Evolutionary conservation across 2,888 invertebrate species (phyloP).

Genomic region (Spodoptera picta): DNA sequence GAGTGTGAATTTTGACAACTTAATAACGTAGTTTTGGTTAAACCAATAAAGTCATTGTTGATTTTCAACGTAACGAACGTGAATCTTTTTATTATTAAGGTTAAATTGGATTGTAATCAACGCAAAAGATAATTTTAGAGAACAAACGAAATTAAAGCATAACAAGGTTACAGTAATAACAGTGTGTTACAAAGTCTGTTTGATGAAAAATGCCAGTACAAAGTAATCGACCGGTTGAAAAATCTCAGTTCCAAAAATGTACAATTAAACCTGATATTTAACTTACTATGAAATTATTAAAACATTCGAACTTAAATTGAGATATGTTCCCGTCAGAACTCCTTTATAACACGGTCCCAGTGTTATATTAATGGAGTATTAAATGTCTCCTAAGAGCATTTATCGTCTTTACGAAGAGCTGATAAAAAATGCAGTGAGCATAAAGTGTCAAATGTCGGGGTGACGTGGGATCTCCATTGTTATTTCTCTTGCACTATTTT

Average conservation of each 20-base stretch:
- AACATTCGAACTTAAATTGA: conserved; percentile 47
- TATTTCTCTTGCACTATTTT: conserved; percentile 10
- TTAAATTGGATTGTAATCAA: conserved; percentile 17
- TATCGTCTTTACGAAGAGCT: conserved; percentile 67
- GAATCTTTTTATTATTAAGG: conserved; percentile 8
- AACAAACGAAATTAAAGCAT: conserved; percentile 3
- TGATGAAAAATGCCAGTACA: not conserved
- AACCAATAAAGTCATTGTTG: conserved; percentile 59
- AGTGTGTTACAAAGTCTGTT: not conserved
- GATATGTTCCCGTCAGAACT: conserved; percentile 56
- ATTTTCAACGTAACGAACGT: conserved; percentile 23
- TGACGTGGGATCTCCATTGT: conserved; percentile 46
- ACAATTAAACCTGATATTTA: conserved; percentile 22
- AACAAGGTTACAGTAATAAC: too few relatives aligned
- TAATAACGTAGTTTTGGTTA: conserved; percentile 62
- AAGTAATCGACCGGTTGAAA: not conserved
- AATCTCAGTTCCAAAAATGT: conserved; percentile 12
- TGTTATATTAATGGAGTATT: conserved; percentile 70
- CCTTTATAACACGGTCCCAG: conserved; percentile 60
- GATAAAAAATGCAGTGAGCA: conserved; percentile 61
- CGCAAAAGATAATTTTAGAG: not conserved
- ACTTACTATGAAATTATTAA: conserved; percentile 23
- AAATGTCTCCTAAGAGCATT: conserved; percentile 72
- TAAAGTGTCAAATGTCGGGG: conserved; percentile 69
- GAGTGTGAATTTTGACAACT: conserved; percentile 66